Evolutionary conservation across 2,888 invertebrate genomes (phyloP).

Genomic region (Eristalis tenax): DNA sequence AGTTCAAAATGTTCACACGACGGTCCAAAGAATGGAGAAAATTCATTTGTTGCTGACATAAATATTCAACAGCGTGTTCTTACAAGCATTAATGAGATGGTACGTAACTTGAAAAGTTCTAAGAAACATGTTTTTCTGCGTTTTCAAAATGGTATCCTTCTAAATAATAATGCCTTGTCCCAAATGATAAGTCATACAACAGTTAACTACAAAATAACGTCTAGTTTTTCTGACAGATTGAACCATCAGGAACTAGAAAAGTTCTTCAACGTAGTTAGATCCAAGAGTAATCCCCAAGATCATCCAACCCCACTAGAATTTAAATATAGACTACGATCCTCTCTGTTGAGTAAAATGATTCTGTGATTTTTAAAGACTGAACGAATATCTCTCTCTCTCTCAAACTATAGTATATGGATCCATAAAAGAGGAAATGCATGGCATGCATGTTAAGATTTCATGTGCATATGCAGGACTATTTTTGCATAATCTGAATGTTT

Average conservation of each 20-base stretch:
- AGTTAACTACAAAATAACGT: constrained; percentile 1
- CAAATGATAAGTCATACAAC: constrained; percentile 22
- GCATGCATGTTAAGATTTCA: too few species aligned
- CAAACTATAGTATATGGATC: too few species aligned
- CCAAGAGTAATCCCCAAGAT: neutral
- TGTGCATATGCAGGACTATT: too few species aligned
- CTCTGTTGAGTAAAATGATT: constrained; percentile 27
- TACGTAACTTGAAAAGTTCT: constrained; percentile 16
- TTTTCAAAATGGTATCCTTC: constrained; percentile 54
- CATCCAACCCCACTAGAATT: constrained; percentile 42
- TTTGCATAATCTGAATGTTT: too few species aligned
- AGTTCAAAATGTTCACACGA: constrained; percentile 41
- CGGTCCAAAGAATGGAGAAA: neutral
- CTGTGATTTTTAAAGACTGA: neutral
- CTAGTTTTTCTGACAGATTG: constrained; percentile 74
- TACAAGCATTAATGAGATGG: constrained; percentile 27
- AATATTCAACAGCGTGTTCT: constrained; percentile 23
- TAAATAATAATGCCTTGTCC: constrained; percentile 46
- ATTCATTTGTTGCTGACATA: neutral
- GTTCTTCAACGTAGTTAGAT: constrained; percentile 24
- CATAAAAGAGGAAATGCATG: too few species aligned
- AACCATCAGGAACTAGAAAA: constrained; percentile 19
- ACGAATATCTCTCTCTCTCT: neutral
- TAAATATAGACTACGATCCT: constrained; percentile 41
- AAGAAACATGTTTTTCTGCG: constrained; percentile 40